Evolutionary conservation across 2,888 invertebrate genomes (phyloP), one percentile per base, ranked within the genome.

Genomic region (Cataglyphis rosenhaueri): DNA sequence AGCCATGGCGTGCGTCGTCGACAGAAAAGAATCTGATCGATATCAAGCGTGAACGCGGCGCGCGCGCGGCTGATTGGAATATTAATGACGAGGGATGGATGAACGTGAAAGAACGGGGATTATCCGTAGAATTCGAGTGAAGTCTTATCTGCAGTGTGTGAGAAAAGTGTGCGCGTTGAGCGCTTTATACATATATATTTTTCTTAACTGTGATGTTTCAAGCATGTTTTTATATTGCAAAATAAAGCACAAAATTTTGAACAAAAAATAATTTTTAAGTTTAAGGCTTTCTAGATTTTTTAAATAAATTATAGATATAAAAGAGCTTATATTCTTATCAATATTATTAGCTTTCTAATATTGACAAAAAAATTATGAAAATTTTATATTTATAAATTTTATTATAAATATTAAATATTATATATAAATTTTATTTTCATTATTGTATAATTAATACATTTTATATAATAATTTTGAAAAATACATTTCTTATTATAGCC

Each of bases 11-110:
- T 6, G 44, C 55, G 65, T 12, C 9, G 73, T 18, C 70, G 52
- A 55, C 29, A 9, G 79, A 74, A 64, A 87, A 84, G 84, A 81
- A 87, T 83, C 65, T 83, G 87, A 87, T 87, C 87, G 84, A 87
- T 87, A 87, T 85, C 87, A 25, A 70, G 59, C 71, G 78, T 48
- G 71, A 79, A 79, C 61, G 79, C 66, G 84, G n/a, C 74, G 62
- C 79, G 79, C 82, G 82, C 75, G 62, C 73, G 76, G 78, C 84
- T 87, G 87, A 82, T 85, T 87, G 86, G 87, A 87, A 87, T 87
- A 87, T 87, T 87, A 86, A 87, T 84, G 78, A 65, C 25, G 44
- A n/a, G 57, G 35, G 35, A 55, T 38, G 38, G 62, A 35, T 55
- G 75, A 18, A 25, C 73, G 38, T n/a, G 38, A 71, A 71, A 57